These are phyloP conservation scores for Schizothorax lantsangensis DNA, from an alignment of 2,797 vertebrate species.

Conservation along the genomic window DNA sequence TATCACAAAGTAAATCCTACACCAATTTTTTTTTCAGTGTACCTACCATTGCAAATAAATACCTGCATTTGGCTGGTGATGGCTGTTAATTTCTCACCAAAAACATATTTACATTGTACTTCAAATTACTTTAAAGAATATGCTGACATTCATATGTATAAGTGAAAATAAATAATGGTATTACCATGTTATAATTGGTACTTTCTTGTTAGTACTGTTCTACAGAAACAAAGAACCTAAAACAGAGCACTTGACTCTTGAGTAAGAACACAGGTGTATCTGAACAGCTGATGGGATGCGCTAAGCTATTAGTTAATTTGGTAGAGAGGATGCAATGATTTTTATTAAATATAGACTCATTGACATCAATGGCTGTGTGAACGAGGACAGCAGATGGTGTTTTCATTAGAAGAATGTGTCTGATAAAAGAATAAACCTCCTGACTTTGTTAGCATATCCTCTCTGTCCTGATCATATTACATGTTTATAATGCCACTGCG, in stretches of 20 bases:
- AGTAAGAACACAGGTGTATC: neutral
- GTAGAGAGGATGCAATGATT: constrained; percentile 54
- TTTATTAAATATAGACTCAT: constrained; percentile 66
- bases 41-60: neutral
- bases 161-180: neutral
- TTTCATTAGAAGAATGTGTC: constrained; percentile 74
- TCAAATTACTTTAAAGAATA: neutral
- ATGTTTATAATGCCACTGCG: constrained; percentile 58
- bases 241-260: neutral
- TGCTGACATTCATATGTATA: neutral
- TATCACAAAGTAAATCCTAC: too few relatives aligned
- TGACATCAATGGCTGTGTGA: constrained; percentile 64
- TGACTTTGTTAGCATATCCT: constrained; percentile 60
- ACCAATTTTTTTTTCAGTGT: neutral
- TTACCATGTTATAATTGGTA: neutral
- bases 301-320: constrained; percentile 64
- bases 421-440: constrained; percentile 67
- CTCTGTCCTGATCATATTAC: constrained; percentile 69
- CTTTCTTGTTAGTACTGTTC: neutral
- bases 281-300: constrained; percentile 5
- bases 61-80: neutral
- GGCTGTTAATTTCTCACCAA: neutral
- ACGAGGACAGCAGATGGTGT: constrained; percentile 75
- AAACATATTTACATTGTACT: neutral
- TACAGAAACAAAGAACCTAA: neutral